Base-by-base conservation (phyloP, 1,140 invertebrate genomes). In the Cyclargus thomasi region DNA sequence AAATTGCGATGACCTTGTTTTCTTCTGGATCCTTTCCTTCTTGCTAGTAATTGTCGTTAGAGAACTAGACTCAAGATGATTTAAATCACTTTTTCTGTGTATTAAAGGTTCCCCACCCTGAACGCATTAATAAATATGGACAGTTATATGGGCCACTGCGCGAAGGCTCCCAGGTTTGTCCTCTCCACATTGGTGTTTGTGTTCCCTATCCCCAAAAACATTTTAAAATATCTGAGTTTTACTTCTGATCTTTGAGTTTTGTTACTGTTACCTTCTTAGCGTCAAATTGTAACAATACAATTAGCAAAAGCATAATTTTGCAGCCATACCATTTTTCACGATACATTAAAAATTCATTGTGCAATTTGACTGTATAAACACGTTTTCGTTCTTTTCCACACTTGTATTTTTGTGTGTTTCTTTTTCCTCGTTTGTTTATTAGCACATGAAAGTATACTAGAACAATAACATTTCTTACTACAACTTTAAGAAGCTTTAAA, bases 111-210 rank as follows among this genome's bases (percentile, higher is more conserved):
- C 87, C 87, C 81, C 90, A 91, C 81, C 89, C 90, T 80, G 90
- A 91, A 89, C 86, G 90, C 88, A 85, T 91, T 78, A 89, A 88
- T 91, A 91, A 91, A 90, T 91, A 90, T 79, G 88, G 90, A 80
- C 90, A 89, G 88, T 89, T 91, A 77, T 91, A 91, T 90, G 86
- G 88, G 81, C 88, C 85, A 88, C 88, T 86, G 84, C 88, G 85
- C 80, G 89, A 91, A 81, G 85, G 84, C 83, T 91, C 90, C 71
- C 90, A 91, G 90, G 90, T 91, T 90, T 89, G 90, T 91, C 89
- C 87, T 77, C 78, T 71, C 86, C 85, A 85, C 82, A 83, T 90
- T 87, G 84, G 80, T 90, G 86, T 90, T 90, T 90, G 88, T 91
- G 81, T 75, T 83, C 83, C 86, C 83, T 77, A 80, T 82, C 80